These are phyloP conservation scores for Seira musarum DNA, from an alignment of 2,888 invertebrate genomes.

Conservation along the genomic window DNA sequence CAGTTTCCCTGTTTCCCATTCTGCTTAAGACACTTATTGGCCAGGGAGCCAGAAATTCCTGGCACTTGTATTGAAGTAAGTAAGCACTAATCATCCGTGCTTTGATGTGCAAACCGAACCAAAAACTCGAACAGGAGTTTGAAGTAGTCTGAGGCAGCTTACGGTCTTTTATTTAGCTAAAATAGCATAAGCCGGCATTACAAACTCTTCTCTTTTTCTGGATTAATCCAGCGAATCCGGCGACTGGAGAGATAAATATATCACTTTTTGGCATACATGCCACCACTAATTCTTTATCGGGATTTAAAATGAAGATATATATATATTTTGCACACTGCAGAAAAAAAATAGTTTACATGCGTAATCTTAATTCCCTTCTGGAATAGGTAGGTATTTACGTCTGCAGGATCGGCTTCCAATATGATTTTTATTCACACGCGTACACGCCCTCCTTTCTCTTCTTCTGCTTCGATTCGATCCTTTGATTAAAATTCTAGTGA, in stretches of 20 bases:
- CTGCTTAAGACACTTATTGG: conserved; percentile 50
- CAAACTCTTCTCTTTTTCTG: not conserved
- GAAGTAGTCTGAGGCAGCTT: not conserved
- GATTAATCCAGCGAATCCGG: not conserved
- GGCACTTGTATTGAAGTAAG: conserved; percentile 41
- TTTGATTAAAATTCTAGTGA: not conserved
- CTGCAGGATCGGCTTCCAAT: too few relatives aligned
- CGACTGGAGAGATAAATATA: not conserved
- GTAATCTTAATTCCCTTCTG: too few relatives aligned
- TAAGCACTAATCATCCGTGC: conserved; percentile 46
- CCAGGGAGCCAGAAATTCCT: conserved; percentile 55
- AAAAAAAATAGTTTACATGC: too few relatives aligned
- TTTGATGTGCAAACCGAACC: not conserved
- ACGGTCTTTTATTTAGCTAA: too few relatives aligned
- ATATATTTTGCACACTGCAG: too few relatives aligned
- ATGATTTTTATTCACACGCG: not conserved
- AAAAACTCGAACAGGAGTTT: not conserved
- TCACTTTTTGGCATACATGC: not conserved
- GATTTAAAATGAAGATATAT: conserved; percentile 4
- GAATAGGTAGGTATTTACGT: too few relatives aligned
- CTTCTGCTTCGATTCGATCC: not conserved
- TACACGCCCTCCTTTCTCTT: not conserved
- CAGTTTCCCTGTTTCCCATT: conserved; percentile 19
- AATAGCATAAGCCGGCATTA: not conserved
- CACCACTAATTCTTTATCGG: not conserved